These are phyloP conservation scores for Schizothorax lantsangensis DNA, from an alignment of 2,797 vertebrate genomes.

Conservation along the genomic window DNA sequence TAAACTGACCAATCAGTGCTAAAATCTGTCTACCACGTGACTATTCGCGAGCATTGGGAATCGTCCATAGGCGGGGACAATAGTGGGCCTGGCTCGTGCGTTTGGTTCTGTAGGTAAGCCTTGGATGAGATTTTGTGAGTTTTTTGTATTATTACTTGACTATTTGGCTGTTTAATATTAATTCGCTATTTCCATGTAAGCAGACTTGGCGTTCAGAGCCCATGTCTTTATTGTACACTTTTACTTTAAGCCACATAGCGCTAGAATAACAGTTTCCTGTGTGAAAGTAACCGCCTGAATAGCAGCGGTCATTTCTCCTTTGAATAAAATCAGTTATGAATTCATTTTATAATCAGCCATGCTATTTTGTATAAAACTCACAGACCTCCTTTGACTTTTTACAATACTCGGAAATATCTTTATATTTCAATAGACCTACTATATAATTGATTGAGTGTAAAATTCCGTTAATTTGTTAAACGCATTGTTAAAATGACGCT, in stretches of 20 bases:
- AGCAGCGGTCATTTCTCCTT: slow-evolving; percentile 77
- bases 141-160: slow-evolving; percentile 66
- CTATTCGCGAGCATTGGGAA: slow-evolving; percentile 16
- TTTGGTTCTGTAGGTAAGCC: slow-evolving; percentile 76
- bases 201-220: not conserved
- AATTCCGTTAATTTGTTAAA: slow-evolving; percentile 9
- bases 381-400: not conserved
- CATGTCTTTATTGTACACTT: slow-evolving; percentile 29
- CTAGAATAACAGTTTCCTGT: slow-evolving; percentile 50
- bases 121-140: slow-evolving; percentile 73
- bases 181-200: slow-evolving; percentile 6
- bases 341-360: not conserved
- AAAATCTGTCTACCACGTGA: slow-evolving; percentile 3
- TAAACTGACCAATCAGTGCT: slow-evolving; percentile 59
- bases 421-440: not conserved
- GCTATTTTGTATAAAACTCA: not conserved
- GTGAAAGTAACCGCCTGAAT: slow-evolving; percentile 73
- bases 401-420: not conserved
- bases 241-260: not conserved
- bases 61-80: slow-evolving; percentile 54
- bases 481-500: not conserved
- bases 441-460: slow-evolving; percentile 16
- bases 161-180: slow-evolving; percentile 34
- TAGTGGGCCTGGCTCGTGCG: slow-evolving; percentile 72
- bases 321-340: slow-evolving; percentile 47